Conservation (phyloP, 2,888 invertebrate species). For the Thelaira solivaga region DNA sequence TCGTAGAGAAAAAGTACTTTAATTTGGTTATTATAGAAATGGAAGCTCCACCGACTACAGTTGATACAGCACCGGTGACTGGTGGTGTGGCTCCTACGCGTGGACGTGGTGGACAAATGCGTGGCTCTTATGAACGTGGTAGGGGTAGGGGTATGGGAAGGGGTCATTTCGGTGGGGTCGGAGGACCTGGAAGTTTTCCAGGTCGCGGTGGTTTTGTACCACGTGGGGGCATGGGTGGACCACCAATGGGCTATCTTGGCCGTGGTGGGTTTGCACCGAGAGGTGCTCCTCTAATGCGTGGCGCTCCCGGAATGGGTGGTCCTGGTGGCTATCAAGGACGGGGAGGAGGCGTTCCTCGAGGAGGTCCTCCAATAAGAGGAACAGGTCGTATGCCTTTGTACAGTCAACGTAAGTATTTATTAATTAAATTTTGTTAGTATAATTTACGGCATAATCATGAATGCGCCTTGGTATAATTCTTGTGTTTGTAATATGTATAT, state of each 20-base stretch:
- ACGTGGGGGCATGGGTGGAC: slow-evolving; percentile 73
- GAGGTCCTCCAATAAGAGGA: slow-evolving; percentile 73
- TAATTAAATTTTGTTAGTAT: not conserved
- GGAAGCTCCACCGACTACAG: slow-evolving; percentile 71
- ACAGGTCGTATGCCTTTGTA: slow-evolving; percentile 73
- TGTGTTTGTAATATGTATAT: not conserved
- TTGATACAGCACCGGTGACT: slow-evolving; percentile 68
- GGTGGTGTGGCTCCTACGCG: slow-evolving; percentile 70
- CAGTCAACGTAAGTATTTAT: slow-evolving; percentile 73
- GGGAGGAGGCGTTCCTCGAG: slow-evolving; percentile 72
- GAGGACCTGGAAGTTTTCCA: slow-evolving; percentile 69
- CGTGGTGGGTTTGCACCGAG: slow-evolving; percentile 73
- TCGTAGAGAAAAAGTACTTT: not conserved
- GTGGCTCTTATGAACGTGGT: slow-evolving; percentile 75
- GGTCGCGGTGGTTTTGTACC: slow-evolving; percentile 72
- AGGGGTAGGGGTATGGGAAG: slow-evolving; percentile 76
- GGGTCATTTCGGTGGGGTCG: slow-evolving; percentile 75
- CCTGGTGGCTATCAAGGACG: slow-evolving; percentile 73
- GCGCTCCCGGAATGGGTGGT: slow-evolving; percentile 73
- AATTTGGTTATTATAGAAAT: slow-evolving; percentile 60
- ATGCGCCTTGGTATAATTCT: not conserved
- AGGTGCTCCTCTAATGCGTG: slow-evolving; percentile 74
- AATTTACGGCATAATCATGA: too few relatives aligned
- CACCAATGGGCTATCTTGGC: slow-evolving; percentile 72
- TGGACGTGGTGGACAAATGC: slow-evolving; percentile 74